phyloP scores from a whole-genome alignment of 2,888 invertebrate genomes.

The Cryptocheilus praepositus region DNA sequence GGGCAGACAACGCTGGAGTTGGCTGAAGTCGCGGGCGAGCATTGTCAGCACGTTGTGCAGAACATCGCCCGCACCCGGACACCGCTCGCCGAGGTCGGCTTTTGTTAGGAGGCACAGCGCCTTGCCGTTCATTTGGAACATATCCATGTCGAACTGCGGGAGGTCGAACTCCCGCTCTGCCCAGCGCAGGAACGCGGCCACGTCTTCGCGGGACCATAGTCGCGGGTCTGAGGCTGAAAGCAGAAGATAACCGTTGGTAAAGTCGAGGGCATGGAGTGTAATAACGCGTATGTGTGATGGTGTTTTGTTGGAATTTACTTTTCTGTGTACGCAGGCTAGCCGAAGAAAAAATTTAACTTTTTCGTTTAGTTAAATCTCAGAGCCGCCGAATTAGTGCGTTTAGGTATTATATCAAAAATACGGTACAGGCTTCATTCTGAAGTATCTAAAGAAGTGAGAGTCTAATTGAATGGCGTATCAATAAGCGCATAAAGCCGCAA shows the following conservation, averaged over 20 bases:
- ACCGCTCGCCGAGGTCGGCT: constrained; percentile 91
- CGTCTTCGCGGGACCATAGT: constrained; percentile 93
- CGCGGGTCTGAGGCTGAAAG: constrained; percentile 87
- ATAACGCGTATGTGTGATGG: no score
- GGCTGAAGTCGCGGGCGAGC: constrained; percentile 87
- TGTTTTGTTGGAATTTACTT: no score
- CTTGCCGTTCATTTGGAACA: constrained; percentile 98
- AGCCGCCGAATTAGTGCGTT: no score
- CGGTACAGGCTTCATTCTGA: no score
- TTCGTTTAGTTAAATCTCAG: no score
- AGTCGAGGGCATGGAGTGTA: no score
- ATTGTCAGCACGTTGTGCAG: constrained; percentile 94
- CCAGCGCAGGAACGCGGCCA: constrained; percentile 90
- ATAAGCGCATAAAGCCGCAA: no score
- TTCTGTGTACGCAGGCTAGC: no score
- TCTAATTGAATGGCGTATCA: no score
- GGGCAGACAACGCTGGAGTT: constrained; percentile 86
- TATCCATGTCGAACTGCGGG: constrained; percentile 92
- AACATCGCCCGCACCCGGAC: constrained; percentile 95
- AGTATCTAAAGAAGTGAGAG: no score
- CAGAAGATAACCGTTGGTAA: constrained; percentile 10
- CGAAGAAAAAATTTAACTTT: no score
- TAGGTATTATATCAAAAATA: no score
- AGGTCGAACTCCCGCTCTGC: constrained; percentile 94
- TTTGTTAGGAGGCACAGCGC: constrained; percentile 93